Conservation (phyloP, 1,140 invertebrate species). For the Thaumatotibia leucotreta region DNA sequence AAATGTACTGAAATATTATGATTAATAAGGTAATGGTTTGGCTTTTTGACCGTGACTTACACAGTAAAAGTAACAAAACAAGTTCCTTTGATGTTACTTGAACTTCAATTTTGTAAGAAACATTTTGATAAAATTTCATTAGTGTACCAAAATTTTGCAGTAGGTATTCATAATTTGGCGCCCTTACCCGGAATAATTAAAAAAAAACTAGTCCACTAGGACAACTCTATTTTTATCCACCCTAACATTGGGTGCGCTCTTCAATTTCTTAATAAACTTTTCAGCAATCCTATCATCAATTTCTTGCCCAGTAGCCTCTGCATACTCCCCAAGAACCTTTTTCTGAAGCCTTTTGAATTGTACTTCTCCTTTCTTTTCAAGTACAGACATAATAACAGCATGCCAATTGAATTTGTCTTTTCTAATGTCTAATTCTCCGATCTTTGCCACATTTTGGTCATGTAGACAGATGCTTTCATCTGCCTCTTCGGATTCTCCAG, state of each 20-base stretch:
- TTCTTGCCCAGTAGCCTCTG: slow-evolving; percentile 58
- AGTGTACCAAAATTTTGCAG: not conserved
- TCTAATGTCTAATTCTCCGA: slow-evolving; percentile 33
- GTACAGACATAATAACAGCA: slow-evolving; percentile 57
- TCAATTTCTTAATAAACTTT: slow-evolving; percentile 71
- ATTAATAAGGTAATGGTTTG: too few species aligned
- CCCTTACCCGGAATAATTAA: not conserved
- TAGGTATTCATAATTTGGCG: not conserved
- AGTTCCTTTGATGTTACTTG: not conserved
- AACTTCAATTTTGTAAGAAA: not conserved
- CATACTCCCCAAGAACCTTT: slow-evolving; percentile 62
- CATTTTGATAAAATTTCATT: not conserved
- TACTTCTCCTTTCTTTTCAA: slow-evolving; percentile 64
- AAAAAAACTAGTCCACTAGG: slow-evolving; percentile 33
- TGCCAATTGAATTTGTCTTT: slow-evolving; percentile 67
- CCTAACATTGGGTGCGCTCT: slow-evolving; percentile 64
- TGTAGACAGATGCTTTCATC: slow-evolving; percentile 57
- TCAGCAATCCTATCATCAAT: slow-evolving; percentile 70
- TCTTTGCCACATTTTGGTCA: slow-evolving; percentile 65
- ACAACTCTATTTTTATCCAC: slow-evolving; percentile 68
- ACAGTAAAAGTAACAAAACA: too few species aligned
- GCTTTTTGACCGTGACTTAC: too few species aligned
- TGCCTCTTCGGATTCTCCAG: slow-evolving; percentile 29
- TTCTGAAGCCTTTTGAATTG: slow-evolving; percentile 68
- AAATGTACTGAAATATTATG: too few species aligned